Conservation (phyloP, 2,888 invertebrate genomes). For the Volucella inflata region DNA sequence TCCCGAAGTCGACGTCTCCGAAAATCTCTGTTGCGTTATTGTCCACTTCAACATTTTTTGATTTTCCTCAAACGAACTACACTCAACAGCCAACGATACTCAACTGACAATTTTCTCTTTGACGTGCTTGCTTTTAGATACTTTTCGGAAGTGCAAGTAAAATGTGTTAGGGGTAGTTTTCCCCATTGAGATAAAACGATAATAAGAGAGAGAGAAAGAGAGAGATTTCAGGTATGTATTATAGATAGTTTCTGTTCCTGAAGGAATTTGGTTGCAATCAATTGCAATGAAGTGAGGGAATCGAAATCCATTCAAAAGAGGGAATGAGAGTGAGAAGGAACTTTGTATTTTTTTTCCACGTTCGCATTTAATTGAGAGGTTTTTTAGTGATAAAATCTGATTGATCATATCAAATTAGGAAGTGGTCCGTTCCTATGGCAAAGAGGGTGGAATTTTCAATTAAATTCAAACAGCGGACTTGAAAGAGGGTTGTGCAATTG, state of each 20-base stretch:
- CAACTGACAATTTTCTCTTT: conserved; percentile 57
- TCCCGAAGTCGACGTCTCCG: conserved; percentile 76
- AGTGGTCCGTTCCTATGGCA: conserved; percentile 19
- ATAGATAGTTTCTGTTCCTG: conserved; percentile 4
- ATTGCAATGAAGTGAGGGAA: neutral
- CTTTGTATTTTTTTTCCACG: neutral
- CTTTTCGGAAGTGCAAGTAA: neutral
- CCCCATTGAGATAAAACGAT: neutral
- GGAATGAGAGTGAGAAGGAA: neutral
- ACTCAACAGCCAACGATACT: conserved; percentile 39
- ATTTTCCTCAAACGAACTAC: conserved; percentile 37
- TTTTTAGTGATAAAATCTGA: conserved; percentile 61
- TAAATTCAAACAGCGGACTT: conserved; percentile 41
- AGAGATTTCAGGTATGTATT: neutral
- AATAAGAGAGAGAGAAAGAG: conserved; percentile 6
- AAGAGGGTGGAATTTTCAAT: conserved; percentile 56
- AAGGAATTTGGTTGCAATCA: conserved; percentile 4
- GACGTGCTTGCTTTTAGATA: conserved; percentile 30
- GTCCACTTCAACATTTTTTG: conserved; percentile 82
- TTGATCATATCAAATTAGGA: conserved; percentile 64
- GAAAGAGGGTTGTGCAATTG: conserved; percentile 36
- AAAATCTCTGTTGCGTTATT: conserved; percentile 79
- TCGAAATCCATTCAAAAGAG: neutral
- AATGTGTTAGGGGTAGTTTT: conserved; percentile 45
- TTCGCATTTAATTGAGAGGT: conserved; percentile 14